Base-by-base conservation (phyloP, 2,113 vertebrate genomes). In the Lepidothrix coronata region DNA sequence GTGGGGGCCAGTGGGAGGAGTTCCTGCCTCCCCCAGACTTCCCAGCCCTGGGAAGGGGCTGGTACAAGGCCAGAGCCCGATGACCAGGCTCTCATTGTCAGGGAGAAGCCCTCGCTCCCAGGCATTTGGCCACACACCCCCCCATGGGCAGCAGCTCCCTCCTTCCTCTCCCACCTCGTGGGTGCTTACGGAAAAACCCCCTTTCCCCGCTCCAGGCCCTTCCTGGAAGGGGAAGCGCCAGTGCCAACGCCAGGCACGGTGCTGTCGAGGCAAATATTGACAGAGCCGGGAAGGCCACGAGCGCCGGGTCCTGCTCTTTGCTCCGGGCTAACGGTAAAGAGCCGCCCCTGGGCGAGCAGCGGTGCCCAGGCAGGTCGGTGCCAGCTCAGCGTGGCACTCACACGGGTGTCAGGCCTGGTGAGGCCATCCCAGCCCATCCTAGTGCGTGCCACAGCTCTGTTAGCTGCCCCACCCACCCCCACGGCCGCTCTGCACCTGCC, bases 221-320 rank as follows among this genome's bases (percentile, higher is more conserved):
- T 96, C 87, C 91, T 65, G 89, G 77, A 94, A 96, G 81, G 91
- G 63, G 70, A 85, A 91, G 65, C 1, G 3, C 14, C 18, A 14
- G 70, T 14, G 57, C 79, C 92, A 95, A 21, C 0, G 1, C 43
- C 25, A 24, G n/a, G 78, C 20, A 7, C 1, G 1, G 89, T 15
- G 89, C 87, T 72, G 93, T 79, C 2, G 3, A 0, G 46, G 94
- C 88, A 96, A 97, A 96, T 96, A 96, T 96, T 96, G 93, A 96
- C 89, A 94, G 74, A 95, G 81, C 8, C 4, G 72, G 73, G 65
- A 82, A 62, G 65, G 94, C 85, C 85, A 22, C n/a, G 37, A 85
- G 90, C 33, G 1, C 66, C 54, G 1, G 86, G 68, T 30, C 57
- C 88, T 54, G 95, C 88, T 95, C 96, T 97, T 96, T 97, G 95